phyloP scores from a whole-genome alignment of 2,797 vertebrate genomes.

The Peromyscus eremicus region DNA sequence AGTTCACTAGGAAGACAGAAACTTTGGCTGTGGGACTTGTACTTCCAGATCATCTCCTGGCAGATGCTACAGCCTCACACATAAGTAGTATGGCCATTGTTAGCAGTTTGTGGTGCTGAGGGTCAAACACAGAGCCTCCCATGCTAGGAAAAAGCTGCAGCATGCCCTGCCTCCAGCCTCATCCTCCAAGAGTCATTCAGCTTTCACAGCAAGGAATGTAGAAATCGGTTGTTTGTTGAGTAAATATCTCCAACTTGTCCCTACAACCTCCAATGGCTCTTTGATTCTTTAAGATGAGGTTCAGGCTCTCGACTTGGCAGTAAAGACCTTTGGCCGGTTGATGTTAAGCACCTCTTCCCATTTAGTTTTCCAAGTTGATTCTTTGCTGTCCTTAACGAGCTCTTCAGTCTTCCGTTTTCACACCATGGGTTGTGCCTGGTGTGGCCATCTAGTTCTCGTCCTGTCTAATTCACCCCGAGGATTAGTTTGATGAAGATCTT shows the following conservation, averaged over 20 bases:
- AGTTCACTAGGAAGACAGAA: slow-evolving; percentile 30
- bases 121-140: background rate
- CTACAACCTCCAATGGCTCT: background rate
- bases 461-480: background rate
- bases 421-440: background rate
- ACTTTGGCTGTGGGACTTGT: slow-evolving; percentile 34
- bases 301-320: background rate
- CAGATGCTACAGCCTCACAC: background rate
- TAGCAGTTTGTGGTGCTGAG: background rate
- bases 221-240: slow-evolving; percentile 24
- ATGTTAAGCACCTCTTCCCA: background rate
- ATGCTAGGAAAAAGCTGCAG: no score
- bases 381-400: background rate
- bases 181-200: background rate
- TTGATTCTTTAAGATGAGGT: background rate
- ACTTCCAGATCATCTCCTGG: background rate
- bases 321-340: background rate
- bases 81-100: background rate
- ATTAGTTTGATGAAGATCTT: background rate
- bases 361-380: background rate
- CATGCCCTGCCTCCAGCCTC: background rate
- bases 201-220: background rate
- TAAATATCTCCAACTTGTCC: background rate
- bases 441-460: background rate
- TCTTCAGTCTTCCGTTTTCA: background rate